Conservation (phyloP, 2,797 vertebrate species). For the Poeciliopsis presidionis region DNA sequence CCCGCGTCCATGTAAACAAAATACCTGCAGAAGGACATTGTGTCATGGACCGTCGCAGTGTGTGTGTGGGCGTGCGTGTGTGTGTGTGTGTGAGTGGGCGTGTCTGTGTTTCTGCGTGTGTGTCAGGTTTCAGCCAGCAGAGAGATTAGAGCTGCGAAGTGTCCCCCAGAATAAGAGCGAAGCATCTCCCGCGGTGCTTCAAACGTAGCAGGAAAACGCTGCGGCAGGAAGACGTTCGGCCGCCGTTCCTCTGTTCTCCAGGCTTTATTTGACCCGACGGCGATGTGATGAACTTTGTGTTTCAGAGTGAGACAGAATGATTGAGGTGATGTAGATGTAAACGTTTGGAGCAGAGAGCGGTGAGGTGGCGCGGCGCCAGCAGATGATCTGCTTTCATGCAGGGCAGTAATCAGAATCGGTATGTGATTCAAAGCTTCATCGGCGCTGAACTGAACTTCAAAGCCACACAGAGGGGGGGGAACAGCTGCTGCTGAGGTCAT, state of each 20-base stretch:
- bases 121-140: slow-evolving; percentile 68
- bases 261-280: background rate
- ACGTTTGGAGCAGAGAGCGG: background rate
- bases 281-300: background rate
- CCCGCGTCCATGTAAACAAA: slow-evolving; percentile 59
- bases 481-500: slow-evolving; percentile 77
- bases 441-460: slow-evolving; percentile 66
- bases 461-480: slow-evolving; percentile 55
- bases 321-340: background rate
- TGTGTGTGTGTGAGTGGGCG: slow-evolving; percentile 56
- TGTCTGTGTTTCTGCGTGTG: slow-evolving; percentile 45
- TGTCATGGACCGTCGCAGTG: slow-evolving; percentile 33
- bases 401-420: slow-evolving; percentile 45
- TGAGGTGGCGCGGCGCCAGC: background rate
- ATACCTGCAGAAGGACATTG: slow-evolving; percentile 49
- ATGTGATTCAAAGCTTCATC: slow-evolving; percentile 55
- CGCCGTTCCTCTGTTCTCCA: background rate
- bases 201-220: slow-evolving; percentile 47
- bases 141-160: slow-evolving; percentile 54
- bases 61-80: slow-evolving; percentile 38
- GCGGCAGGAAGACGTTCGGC: slow-evolving; percentile 12
- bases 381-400: slow-evolving; percentile 26
- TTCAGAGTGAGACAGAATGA: background rate
- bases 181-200: slow-evolving; percentile 58
- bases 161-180: slow-evolving; percentile 58